phyloP scores from a whole-genome alignment of 2,888 invertebrate genomes.

The Drosophila quinaria region DNA sequence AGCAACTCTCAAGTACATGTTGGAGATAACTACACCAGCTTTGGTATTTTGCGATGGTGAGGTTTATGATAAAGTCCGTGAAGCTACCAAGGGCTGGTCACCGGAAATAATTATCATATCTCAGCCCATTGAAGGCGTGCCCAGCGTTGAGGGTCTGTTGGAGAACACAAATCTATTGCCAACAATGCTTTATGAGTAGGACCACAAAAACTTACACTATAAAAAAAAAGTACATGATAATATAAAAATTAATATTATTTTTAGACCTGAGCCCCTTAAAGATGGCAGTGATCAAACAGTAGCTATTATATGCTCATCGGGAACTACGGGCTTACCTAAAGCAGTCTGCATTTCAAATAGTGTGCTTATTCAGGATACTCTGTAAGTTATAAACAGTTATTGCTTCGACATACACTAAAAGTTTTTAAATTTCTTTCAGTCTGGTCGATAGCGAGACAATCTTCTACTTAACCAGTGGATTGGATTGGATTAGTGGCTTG shows the following conservation, averaged over 20 bases:
- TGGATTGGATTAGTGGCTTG: slow-evolving; percentile 75
- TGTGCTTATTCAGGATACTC: slow-evolving; percentile 48
- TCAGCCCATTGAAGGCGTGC: slow-evolving; percentile 56
- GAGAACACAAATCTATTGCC: slow-evolving; percentile 43
- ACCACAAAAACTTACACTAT: background rate
- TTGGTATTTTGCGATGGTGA: slow-evolving; percentile 65
- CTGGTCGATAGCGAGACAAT: slow-evolving; percentile 52
- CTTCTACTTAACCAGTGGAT: slow-evolving; percentile 52
- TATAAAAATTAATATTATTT: background rate
- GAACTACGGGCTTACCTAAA: slow-evolving; percentile 76
- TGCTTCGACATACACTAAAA: background rate
- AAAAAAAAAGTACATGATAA: background rate
- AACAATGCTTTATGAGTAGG: slow-evolving; percentile 52
- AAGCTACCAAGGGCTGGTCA: slow-evolving; percentile 49
- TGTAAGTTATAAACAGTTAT: slow-evolving; percentile 33
- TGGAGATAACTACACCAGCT: slow-evolving; percentile 52
- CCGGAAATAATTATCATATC: slow-evolving; percentile 55
- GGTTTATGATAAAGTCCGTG: slow-evolving; percentile 49
- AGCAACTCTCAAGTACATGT: slow-evolving; percentile 58
- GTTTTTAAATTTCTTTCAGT: slow-evolving; percentile 24
- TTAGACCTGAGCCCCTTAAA: slow-evolving; percentile 50
- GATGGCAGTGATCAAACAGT: slow-evolving; percentile 61
- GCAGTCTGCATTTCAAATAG: slow-evolving; percentile 64
- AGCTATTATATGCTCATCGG: slow-evolving; percentile 74
- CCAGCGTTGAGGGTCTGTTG: slow-evolving; percentile 50